Evolutionary conservation across 2,888 invertebrate species (phyloP), one percentile per base, ranked within the genome.

Genomic region (Hydrotaea diabolus): DNA sequence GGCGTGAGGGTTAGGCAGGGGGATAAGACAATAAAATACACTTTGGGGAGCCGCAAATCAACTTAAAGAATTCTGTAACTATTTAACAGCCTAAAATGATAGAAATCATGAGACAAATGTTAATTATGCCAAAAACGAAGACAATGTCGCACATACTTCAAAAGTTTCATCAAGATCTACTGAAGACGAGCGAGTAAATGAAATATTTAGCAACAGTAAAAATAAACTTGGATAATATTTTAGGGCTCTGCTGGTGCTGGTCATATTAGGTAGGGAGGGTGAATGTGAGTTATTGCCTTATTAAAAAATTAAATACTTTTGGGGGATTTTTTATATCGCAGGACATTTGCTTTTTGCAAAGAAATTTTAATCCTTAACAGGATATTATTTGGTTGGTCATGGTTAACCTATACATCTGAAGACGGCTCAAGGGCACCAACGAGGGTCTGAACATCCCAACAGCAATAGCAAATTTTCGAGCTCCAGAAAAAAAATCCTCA

Each of bases 1-100:
- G n/a, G 46, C n/a, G 62, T 15, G 13, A 53, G 19, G 23, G 9
- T 8, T 4, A 39, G 39, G 39, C 39, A 17, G 4, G 5, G 43
- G 73, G 13, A 82, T 57, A 77, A 46, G 66, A 46, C 77, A 77
- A 78, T 82, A 71, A 82, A 82, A 78, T n/a, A 71, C 17, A 31
- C 82, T 69, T 78, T 78, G 59, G 82, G 82, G 82, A 82, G 78
- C 82, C 75, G 74, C 82, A 82, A 82, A 82, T 78, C 78, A 82
- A 82, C 78, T 82, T 74, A 15, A 73, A 66, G 73, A 57, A 82
- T 59, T 71, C 71, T 78, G 26, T 49, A 78, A 78, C 69, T 62
- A 82, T 71, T 78, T 78, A 43, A 78, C 53, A 62, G 21, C 17
- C 39, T 19, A 66, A 17, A 53, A 78, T 62, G 7, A 46, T 23